Evolutionary conservation across 1,140 invertebrate genomes (phyloP).

Genomic region (Olivierus martensii): DNA sequence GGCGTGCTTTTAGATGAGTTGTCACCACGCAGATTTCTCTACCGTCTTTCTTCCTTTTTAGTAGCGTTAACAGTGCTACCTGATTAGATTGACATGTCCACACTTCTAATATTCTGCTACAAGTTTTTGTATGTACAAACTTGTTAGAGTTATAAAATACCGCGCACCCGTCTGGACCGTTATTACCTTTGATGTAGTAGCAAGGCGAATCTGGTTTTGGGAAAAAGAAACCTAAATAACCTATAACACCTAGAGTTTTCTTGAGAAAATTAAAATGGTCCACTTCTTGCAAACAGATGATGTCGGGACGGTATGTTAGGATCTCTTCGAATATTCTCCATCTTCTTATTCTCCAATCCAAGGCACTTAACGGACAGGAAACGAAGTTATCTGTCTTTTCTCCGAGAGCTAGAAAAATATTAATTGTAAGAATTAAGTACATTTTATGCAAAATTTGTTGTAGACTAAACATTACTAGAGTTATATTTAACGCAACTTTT

Average conservation of each 20-base stretch:
- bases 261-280: slow-evolving; percentile 58
- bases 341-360: slow-evolving; percentile 51
- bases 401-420: slow-evolving; percentile 42
- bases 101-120: slow-evolving; percentile 48
- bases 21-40: slow-evolving; percentile 51
- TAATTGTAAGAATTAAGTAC: too few species aligned
- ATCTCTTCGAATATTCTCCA: slow-evolving; percentile 58
- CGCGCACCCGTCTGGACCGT: slow-evolving; percentile 66
- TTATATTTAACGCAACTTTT: too few species aligned
- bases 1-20: slow-evolving; percentile 63
- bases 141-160: slow-evolving; percentile 51
- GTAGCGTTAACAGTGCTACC: slow-evolving; percentile 29
- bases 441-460: too few species aligned
- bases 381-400: slow-evolving; percentile 58
- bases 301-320: slow-evolving; percentile 47
- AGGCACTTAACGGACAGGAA: slow-evolving; percentile 49
- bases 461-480: too few species aligned
- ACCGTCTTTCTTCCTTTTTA: slow-evolving; percentile 35
- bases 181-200: slow-evolving; percentile 52
- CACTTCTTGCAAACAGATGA: slow-evolving; percentile 54
- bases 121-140: slow-evolving; percentile 43
- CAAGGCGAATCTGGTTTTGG: slow-evolving; percentile 68
- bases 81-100: slow-evolving; percentile 56
- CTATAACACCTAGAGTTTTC: slow-evolving; percentile 42
- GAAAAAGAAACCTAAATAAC: slow-evolving; percentile 54